Conservation (phyloP, 2,888 invertebrate genomes). For the Norana najaformis region DNA sequence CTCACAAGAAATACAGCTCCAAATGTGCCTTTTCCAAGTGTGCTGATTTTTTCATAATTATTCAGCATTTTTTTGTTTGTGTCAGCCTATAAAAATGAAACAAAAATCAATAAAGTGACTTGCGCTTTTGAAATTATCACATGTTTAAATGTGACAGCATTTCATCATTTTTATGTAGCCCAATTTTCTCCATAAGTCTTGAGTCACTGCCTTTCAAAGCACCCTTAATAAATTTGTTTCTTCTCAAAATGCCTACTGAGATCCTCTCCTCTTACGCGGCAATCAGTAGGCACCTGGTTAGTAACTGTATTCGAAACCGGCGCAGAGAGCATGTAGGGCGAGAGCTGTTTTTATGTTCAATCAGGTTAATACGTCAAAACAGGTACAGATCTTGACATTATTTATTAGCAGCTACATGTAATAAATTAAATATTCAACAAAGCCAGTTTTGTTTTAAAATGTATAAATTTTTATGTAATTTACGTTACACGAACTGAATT, state of each 20-base stretch:
- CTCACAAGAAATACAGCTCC: slow-evolving; percentile 57
- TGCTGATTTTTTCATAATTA: slow-evolving; percentile 45
- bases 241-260: no score
- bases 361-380: no score
- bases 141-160: neutral
- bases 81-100: neutral
- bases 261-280: no score
- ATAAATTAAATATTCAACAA: neutral
- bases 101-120: neutral
- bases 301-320: no score
- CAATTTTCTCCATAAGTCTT: neutral
- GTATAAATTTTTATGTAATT: neutral
- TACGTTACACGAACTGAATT: neutral
- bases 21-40: slow-evolving; percentile 55
- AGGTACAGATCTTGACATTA: neutral
- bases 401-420: neutral
- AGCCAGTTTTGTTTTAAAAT: neutral
- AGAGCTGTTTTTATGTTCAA: no score
- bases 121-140: neutral
- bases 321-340: no score
- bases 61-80: slow-evolving; percentile 28
- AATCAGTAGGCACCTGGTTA: no score
- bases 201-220: neutral
- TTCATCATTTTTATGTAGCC: neutral
- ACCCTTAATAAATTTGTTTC: no score